A percentile compares a stretch with the other conserved stretches of the same genome.
These are phyloP conservation scores for Eupristina koningsbergeri DNA, from an alignment of 1,140 invertebrate species.

Conservation along the genomic window DNA sequence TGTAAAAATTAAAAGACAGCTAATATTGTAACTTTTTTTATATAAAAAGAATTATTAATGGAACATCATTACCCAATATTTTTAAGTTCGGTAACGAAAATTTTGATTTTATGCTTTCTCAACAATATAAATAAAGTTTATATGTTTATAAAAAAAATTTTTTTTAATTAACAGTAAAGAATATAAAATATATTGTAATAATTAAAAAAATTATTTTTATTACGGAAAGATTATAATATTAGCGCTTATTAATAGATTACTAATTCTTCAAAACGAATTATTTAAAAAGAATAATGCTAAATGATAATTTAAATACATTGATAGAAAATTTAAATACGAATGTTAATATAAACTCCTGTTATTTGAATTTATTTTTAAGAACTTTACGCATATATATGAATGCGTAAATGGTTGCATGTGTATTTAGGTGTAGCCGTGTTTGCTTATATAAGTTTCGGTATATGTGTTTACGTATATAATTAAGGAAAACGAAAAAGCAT, in stretches of 20 bases:
- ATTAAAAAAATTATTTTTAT: too few relatives aligned
- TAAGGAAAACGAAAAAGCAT: conserved; percentile 5
- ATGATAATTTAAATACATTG: too few relatives aligned
- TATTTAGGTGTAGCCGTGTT: not conserved
- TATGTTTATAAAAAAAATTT: too few relatives aligned
- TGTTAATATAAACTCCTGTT: conserved; percentile 1
- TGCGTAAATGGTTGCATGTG: not conserved
- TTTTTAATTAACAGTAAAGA: too few relatives aligned
- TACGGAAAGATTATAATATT: too few relatives aligned
- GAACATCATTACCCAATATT: too few relatives aligned
- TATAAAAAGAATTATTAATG: not conserved
- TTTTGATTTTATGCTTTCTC: not conserved
- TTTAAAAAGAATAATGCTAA: not conserved
- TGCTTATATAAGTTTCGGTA: too few relatives aligned
- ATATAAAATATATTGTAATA: too few relatives aligned
- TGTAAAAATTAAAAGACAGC: not conserved
- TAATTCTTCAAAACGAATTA: not conserved
- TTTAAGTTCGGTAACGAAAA: too few relatives aligned
- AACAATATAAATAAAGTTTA: not conserved
- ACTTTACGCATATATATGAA: not conserved
- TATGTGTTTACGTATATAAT: not conserved
- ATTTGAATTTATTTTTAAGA: conserved; percentile 11
- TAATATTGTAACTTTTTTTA: not conserved
- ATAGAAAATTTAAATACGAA: not conserved
- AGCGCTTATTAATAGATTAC: not conserved